Evolutionary conservation across 2,888 invertebrate species (phyloP), one percentile per base, ranked within the genome.

Genomic region (Proisotoma minuta): DNA sequence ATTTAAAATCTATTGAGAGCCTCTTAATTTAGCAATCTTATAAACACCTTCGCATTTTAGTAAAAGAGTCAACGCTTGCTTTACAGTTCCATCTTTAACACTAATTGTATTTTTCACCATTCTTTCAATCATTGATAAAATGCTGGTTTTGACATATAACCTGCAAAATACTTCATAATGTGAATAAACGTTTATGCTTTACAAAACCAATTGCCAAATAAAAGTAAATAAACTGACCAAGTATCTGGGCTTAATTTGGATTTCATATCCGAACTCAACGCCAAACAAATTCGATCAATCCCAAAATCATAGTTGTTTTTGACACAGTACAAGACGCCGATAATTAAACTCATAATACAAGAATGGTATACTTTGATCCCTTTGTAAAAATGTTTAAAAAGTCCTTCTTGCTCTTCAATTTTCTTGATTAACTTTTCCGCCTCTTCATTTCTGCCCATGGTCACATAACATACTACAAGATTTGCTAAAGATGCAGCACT

Each of bases 271-370:
- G 95, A 93, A n/a, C n/a, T n/a, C 62, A 99, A 79, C 39, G 96
- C 97, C 79, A 97, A 96, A 76, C 98, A 95, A 0, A 99, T 92
- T 65, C 98, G 83, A 0, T 96, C 95, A 74, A 99, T 90, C 1
- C 99, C 99, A 79, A 99, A 99, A 78, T 99, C 97, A 75, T 95
- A 99, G 79, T 99, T 98, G 1, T 96, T 96, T 79, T 98, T 99
- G 2, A 96, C 91, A 77, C 98, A 99, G 78, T 99, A 99, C 40
- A 99, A 80, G 0, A 98, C 99, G 15, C 98, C 99, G 68, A 99
- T 98, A 0, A 99, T 98, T 15, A 54, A 3, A 54, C 28, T 54
- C 22, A 54, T 34, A 20, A 54, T 54, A 10, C 39, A 54, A 57
- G 96, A 82, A 77, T 99, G 99, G 78, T 88, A 94, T 71, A 89